Percentiles rank a stretch among this genome's conserved stretches.
Conservation (phyloP, 2,113 vertebrate genomes). For the Pyrgilauda ruficollis region DNA sequence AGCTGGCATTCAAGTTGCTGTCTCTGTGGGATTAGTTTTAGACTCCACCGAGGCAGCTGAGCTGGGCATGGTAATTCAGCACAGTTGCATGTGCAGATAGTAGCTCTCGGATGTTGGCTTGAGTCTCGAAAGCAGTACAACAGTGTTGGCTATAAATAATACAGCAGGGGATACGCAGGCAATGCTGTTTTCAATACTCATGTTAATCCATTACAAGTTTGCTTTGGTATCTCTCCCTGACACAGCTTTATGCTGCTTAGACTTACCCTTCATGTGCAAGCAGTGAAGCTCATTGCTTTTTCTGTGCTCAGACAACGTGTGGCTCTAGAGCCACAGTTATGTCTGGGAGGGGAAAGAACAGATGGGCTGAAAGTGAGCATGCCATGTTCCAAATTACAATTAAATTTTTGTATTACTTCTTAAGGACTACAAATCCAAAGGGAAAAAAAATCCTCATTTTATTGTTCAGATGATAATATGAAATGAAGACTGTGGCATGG, state of each 20-base stretch:
- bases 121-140: neutral
- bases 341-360: neutral
- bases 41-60: neutral
- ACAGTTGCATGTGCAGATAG: neutral
- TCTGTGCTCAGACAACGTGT: neutral
- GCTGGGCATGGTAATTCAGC: neutral
- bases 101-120: neutral
- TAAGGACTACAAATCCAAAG: neutral
- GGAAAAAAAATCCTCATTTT: neutral
- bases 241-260: neutral
- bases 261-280: neutral
- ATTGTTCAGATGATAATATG: neutral
- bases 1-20: neutral
- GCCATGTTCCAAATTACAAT: neutral
- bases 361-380: neutral
- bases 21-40: neutral
- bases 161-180: neutral
- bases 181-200: neutral
- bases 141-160: neutral
- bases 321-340: neutral
- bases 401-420: neutral
- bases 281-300: neutral
- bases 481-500: neutral
- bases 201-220: constrained; percentile 23
- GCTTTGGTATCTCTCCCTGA: constrained; percentile 22